Percentiles rank a stretch among this genome's conserved stretches.
Conservation (phyloP, 2,113 vertebrate species). For the Carassius auratus region DNA sequence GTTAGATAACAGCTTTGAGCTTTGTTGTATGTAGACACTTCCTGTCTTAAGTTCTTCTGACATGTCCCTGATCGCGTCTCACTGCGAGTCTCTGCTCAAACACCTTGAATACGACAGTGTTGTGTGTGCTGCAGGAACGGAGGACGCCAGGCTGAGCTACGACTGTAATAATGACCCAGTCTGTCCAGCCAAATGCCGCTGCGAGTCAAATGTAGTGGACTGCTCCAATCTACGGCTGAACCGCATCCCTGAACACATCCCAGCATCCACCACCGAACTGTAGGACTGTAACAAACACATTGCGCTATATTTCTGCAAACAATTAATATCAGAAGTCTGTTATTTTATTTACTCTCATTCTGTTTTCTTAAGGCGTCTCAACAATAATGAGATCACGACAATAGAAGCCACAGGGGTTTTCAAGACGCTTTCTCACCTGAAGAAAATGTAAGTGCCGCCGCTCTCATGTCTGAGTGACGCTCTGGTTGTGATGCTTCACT, state of each 20-base stretch:
- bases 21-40: constrained; percentile 73
- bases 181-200: constrained; percentile 95
- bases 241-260: constrained; percentile 93
- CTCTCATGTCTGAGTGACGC: background rate
- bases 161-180: constrained; percentile 91
- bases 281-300: constrained; percentile 66
- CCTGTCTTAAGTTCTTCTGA: constrained; percentile 58
- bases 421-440: constrained; percentile 91
- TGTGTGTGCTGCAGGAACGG: constrained; percentile 78
- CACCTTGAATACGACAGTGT: background rate
- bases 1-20: constrained; percentile 74
- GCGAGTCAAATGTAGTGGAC: constrained; percentile 90
- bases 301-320: no score
- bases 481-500: background rate
- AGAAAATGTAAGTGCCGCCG: constrained; percentile 89
- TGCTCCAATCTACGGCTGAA: constrained; percentile 92
- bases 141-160: constrained; percentile 89
- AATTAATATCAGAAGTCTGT: no score
- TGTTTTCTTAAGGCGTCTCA: constrained; percentile 78
- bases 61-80: background rate
- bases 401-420: constrained; percentile 92
- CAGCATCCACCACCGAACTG: constrained; percentile 89
- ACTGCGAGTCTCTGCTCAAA: constrained; percentile 17
- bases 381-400: constrained; percentile 93
- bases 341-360: background rate